Base-by-base conservation (phyloP, 1,140 invertebrate species). In the Drosophila hydei region DNA sequence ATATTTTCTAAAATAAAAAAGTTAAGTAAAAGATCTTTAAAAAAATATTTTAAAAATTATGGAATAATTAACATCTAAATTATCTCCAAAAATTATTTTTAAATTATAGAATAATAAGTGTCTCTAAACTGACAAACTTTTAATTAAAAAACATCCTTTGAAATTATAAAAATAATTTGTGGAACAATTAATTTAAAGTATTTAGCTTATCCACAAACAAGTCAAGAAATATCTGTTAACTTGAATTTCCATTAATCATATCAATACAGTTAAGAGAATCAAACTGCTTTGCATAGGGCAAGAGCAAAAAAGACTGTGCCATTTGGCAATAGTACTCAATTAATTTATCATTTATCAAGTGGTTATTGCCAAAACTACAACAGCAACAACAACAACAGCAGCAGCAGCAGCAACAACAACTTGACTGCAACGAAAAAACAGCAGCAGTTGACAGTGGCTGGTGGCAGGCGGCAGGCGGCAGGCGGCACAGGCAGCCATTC, bases 311-410 rank as follows among this genome's bases (percentile, higher is more conserved):
- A 62, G 59, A 42, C 60, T 48, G 33, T 47, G 58, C 69, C 50
- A 70, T 84, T 84, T 77, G 81, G 80, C 77, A 85, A 85, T 77
- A 38, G 38, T 67, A 67, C 70, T 80, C 81, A 87, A 85, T 85
- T 87, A 87, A 87, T 85, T 87, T 80, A 87, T 80, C 81, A 81
- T 85, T 85, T 85, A 87, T 85, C 81, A 85, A 85, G 73, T 77
- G 77, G 77, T 76, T 80, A 77, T 63, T 73, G 78, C 77, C 64
- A 68, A 59, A 79, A 72, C 72, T 62, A 58, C 65, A 79, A 63
- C 40, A 59, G 23, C 30, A 77, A 21, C 54, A 56, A 38, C 43
- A 56, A 4, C 27, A 56, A 52, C 60, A 72, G 25, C 77, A 63
- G 30, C 51, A 51, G 25, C 40, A 62, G 25, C 77, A 63, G 30